These are phyloP conservation scores for Deroplatys truncata DNA, from an alignment of 2,888 invertebrate genomes.

Conservation along the genomic window DNA sequence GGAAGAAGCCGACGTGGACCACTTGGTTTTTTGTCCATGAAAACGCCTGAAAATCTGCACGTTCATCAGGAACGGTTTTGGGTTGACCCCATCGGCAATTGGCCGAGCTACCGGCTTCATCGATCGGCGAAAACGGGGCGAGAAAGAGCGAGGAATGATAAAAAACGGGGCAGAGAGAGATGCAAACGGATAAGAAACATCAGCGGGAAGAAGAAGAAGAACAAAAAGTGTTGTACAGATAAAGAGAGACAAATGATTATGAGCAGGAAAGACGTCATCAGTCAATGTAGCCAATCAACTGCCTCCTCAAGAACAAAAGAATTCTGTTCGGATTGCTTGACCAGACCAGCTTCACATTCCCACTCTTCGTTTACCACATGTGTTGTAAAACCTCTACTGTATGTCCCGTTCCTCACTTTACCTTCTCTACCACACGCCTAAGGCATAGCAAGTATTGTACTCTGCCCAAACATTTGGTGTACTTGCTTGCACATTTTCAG, in stretches of 20 bases:
- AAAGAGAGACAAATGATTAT: conserved; percentile 11
- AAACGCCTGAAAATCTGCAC: neutral
- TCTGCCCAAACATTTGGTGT: too few relatives aligned
- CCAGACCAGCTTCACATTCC: neutral
- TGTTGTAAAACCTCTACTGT: too few relatives aligned
- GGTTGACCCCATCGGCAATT: neutral
- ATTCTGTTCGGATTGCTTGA: neutral
- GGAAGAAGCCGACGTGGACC: neutral
- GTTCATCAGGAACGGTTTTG: neutral
- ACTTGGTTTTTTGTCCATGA: neutral
- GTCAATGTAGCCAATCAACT: conserved; percentile 10
- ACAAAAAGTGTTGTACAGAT: neutral
- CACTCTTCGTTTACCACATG: too few relatives aligned
- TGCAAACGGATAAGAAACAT: neutral
- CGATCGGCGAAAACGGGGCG: neutral
- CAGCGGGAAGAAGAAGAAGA: neutral
- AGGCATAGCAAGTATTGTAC: too few relatives aligned
- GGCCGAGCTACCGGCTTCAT: neutral
- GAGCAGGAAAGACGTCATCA: neutral
- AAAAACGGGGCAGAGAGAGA: neutral
- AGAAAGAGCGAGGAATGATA: neutral
- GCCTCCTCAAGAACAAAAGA: neutral
- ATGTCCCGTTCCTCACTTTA: too few relatives aligned
- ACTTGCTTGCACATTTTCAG: too few relatives aligned
- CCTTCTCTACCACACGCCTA: too few relatives aligned